Base-by-base conservation (phyloP, 2,113 vertebrate genomes). In the Thalassarche chlororhynchos region DNA sequence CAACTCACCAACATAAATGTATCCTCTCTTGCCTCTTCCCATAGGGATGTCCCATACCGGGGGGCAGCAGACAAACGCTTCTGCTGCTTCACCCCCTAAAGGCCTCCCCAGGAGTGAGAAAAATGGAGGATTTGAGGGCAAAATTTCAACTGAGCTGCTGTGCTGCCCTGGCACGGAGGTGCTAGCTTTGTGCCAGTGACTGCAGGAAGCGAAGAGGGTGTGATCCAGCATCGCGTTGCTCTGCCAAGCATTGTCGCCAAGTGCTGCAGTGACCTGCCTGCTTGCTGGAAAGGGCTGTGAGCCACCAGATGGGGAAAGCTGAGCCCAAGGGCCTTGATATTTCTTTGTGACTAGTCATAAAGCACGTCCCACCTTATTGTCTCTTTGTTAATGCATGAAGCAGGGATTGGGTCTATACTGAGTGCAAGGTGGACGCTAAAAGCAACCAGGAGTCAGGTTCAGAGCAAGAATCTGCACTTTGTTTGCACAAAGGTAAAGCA, bases 131-230 rank as follows among this genome's bases (percentile, higher is more conserved):
- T 62, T 34, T 54, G 60, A 77, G 19, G 81, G 32, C 10, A 61
- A 42, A 64, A 20, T 19, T 24, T 46, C 15, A 3, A 14, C 3
- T 19, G 72, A 93, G 46, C 68, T 90, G 57, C 84, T n/a, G 42
- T 24, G 44, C 90, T 89, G 79, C 34, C 78, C 85, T 94, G 96
- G 88, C 89, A 66, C 2, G 1, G 34, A 21, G 36, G 28, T 47
- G 3, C 2, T 10, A 57, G 28, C 40, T 55, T 23, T 0, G 65
- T 74, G 92, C 96, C 96, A 94, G 87, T 0, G 21, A 55, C 71
- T 72, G 90, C 90, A 89, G 95, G 93, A 95, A 95, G 49, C 84
- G 6, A 4, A 9, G 72, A 96, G 96, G 96, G 91, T 84, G 93
- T 74, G 93, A 95, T 80, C 77, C 87, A 44, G 49, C 52, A 34